Percentiles rank a stretch among this genome's conserved stretches.
phyloP scores from a whole-genome alignment of 2,888 invertebrate genomes.

The Noctua comes region DNA sequence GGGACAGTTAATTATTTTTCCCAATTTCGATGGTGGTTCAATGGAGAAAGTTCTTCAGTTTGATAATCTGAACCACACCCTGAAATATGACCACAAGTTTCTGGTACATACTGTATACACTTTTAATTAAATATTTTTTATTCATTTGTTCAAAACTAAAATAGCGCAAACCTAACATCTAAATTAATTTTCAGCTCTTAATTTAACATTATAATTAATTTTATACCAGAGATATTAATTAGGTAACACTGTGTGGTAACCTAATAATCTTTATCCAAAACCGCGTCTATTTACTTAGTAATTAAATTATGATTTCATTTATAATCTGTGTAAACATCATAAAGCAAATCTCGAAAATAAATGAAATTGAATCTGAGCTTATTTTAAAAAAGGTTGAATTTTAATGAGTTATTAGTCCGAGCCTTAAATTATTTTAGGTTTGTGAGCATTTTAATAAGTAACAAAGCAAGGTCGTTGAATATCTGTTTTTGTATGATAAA shows the following conservation, averaged over 20 bases:
- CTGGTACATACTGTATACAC: neutral
- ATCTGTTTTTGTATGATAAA: neutral
- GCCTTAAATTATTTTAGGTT: neutral
- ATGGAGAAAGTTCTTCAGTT: too few relatives aligned
- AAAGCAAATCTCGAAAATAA: neutral
- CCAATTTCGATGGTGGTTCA: too few relatives aligned
- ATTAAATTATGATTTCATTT: slow-evolving; percentile 13
- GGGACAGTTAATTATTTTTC: too few relatives aligned
- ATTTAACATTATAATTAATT: slow-evolving; percentile 20
- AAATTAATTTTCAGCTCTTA: neutral
- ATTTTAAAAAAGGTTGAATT: slow-evolving; percentile 32
- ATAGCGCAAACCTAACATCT: neutral
- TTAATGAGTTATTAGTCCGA: slow-evolving; percentile 27
- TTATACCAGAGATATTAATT: slow-evolving; percentile 9
- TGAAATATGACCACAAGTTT: neutral
- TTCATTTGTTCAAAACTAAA: neutral
- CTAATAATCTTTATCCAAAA: slow-evolving; percentile 3
- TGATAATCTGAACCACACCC: too few relatives aligned
- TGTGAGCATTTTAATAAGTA: slow-evolving; percentile 4
- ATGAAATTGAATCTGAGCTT: slow-evolving; percentile 10
- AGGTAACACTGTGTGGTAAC: slow-evolving; percentile 22
- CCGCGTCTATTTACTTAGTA: slow-evolving; percentile 7
- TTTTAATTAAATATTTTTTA: neutral
- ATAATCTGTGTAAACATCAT: slow-evolving; percentile 5
- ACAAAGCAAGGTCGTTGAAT: neutral